phyloP scores from a whole-genome alignment of 2,888 invertebrate genomes.

The Drosophila mayaguana region DNA sequence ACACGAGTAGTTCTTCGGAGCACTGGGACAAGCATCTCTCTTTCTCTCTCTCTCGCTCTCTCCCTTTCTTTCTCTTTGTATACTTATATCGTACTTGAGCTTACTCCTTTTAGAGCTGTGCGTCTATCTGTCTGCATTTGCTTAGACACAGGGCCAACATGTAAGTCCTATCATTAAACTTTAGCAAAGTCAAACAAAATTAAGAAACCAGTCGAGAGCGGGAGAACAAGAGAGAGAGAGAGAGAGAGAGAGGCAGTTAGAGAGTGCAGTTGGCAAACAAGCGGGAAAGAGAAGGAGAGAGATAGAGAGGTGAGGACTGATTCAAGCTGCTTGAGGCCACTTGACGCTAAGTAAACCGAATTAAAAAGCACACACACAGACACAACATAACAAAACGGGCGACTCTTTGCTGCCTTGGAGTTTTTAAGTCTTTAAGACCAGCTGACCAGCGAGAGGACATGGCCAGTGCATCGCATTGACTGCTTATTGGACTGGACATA shows the following conservation, averaged over 20 bases:
- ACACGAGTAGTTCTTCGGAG: constrained; percentile 32
- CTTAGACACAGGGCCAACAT: constrained; percentile 51
- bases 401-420: constrained; percentile 34
- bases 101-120: constrained; percentile 5
- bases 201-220: constrained; percentile 56
- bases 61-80: neutral
- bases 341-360: constrained; percentile 68
- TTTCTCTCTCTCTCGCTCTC: neutral
- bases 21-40: constrained; percentile 17
- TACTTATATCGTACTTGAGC: neutral
- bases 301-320: constrained; percentile 19
- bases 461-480: constrained; percentile 23
- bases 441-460: constrained; percentile 40
- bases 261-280: neutral
- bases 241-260: constrained; percentile 1
- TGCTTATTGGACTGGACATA: constrained; percentile 38
- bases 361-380: constrained; percentile 65
- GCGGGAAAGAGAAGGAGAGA: neutral
- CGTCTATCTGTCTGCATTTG: constrained; percentile 41
- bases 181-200: constrained; percentile 76
- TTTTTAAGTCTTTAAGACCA: constrained; percentile 53
- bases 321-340: constrained; percentile 53
- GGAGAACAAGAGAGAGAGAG: neutral
- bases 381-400: constrained; percentile 24
- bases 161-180: constrained; percentile 72